Evolutionary conservation across 1,140 invertebrate genomes (phyloP), one percentile per base, ranked within the genome.

Genomic region (Drosophila setifemur): DNA sequence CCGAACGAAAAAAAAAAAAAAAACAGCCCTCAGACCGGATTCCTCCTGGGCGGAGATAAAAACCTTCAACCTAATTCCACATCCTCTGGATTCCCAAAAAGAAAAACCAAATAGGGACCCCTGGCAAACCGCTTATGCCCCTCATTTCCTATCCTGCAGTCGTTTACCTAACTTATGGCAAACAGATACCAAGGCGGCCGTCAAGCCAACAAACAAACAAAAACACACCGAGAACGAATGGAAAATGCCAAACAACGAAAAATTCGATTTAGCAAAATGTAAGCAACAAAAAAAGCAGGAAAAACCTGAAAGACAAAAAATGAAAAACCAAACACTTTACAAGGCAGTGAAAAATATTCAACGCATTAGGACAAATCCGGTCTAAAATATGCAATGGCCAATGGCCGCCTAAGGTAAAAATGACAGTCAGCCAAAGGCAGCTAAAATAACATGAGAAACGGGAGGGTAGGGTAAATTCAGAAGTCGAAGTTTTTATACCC

Each of bases 311-410:
- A 45, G 55, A 29, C 14, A 49, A 45, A 50, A 44, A 45, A 61
- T 45, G 31, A 11, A 53, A 76, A 74, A 57, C 49, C 60, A 86
- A 79, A 67, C 81, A 86, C 70, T 79, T 83, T 73, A 42, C 52
- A 58, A 25, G 53, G 31, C 60, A 39, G 50, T 49, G 25, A 60
- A 70, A 85, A 83, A 86, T 86, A 86, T 81, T 87, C 75, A 76
- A 73, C 82, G 75, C 81, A 87, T 85, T 85, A 87, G 85, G 72
- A 64, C 72, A 86, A 87, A 87, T 86, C 81, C 81, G 58, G 82
- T 44, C 72, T 75, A 86, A 73, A 81, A 86, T 86, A 86, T 81
- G 72, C 81, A 73, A 73, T 60, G 61, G 50, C 76, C 82, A 76
- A 86, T 85, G 55, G 81, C 72, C 81, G 75, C 81, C 35, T 40